Percentiles rank a stretch among this genome's conserved stretches.
These are phyloP conservation scores for Lasioglossum malachurum DNA, from an alignment of 2,888 invertebrate species.

Conservation along the genomic window DNA sequence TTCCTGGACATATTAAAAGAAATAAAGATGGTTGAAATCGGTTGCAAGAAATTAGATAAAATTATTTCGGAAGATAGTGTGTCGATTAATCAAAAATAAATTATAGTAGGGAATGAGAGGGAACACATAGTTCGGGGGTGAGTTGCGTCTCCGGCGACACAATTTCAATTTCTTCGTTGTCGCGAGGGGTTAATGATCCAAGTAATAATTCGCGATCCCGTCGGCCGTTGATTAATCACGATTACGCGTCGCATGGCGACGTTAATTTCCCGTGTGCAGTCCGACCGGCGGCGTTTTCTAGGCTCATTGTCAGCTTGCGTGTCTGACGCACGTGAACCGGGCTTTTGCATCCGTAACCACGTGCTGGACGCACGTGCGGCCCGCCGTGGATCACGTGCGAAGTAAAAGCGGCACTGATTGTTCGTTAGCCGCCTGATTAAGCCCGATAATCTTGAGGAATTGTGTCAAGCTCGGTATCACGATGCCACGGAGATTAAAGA, in stretches of 20 bases:
- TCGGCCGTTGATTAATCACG: slow-evolving; percentile 47
- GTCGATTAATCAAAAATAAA: background rate
- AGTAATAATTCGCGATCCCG: slow-evolving; percentile 39
- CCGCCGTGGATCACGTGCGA: slow-evolving; percentile 48
- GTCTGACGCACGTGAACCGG: slow-evolving; percentile 48
- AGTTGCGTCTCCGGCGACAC: background rate
- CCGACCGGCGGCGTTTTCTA: slow-evolving; percentile 24
- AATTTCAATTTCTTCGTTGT: slow-evolving; percentile 20
- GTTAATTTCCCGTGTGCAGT: slow-evolving; percentile 38
- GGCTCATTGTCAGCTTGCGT: slow-evolving; percentile 24
- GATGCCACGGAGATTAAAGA: background rate
- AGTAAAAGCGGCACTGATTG: slow-evolving; percentile 55
- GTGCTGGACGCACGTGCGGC: slow-evolving; percentile 55
- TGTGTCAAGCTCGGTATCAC: background rate
- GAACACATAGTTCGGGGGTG: background rate
- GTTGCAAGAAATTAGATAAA: too few species aligned
- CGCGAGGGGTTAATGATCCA: slow-evolving; percentile 15
- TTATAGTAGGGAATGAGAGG: background rate
- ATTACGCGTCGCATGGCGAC: slow-evolving; percentile 15
- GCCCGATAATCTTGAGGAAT: slow-evolving; percentile 28
- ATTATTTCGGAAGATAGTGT: background rate
- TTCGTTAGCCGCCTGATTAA: slow-evolving; percentile 52
- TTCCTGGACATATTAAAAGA: too few species aligned
- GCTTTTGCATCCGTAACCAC: slow-evolving; percentile 48
- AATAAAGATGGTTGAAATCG: too few species aligned